A percentile compares a stretch with the other conserved stretches of the same genome.
Conservation (phyloP, 2,113 vertebrate species). For the Bagarius yarrelli region DNA sequence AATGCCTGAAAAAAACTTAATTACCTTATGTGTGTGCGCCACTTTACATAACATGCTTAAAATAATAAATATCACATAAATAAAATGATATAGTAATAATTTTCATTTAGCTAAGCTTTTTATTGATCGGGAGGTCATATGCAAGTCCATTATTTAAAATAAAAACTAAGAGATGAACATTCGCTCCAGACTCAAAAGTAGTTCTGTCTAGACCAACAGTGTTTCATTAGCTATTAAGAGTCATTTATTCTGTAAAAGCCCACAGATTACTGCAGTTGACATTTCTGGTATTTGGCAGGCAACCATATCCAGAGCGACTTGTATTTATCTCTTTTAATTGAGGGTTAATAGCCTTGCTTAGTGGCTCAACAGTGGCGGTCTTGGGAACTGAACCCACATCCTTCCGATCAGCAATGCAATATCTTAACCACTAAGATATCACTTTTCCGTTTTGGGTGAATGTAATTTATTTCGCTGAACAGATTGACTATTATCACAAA, state of each 20-base stretch:
- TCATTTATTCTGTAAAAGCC: constrained; percentile 44
- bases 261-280: constrained; percentile 26
- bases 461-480: background rate
- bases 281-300: too few species aligned
- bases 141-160: background rate
- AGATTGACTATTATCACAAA: background rate
- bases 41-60: background rate
- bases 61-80: background rate
- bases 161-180: background rate
- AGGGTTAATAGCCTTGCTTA: too few species aligned
- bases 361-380: too few species aligned
- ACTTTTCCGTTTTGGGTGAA: background rate
- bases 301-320: too few species aligned
- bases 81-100: background rate
- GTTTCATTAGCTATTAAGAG: constrained; percentile 52
- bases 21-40: background rate
- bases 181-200: constrained; percentile 43
- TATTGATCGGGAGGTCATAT: background rate
- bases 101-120: background rate
- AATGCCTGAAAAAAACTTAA: background rate
- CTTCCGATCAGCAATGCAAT: too few species aligned
- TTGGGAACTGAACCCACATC: too few species aligned
- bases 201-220: constrained; percentile 53
- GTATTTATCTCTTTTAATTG: too few species aligned
- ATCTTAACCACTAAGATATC: background rate